Percentiles rank a stretch among this genome's conserved stretches.
Evolutionary conservation across 2,113 vertebrate genomes (phyloP).

Genomic region (Pelodiscus sinensis): DNA sequence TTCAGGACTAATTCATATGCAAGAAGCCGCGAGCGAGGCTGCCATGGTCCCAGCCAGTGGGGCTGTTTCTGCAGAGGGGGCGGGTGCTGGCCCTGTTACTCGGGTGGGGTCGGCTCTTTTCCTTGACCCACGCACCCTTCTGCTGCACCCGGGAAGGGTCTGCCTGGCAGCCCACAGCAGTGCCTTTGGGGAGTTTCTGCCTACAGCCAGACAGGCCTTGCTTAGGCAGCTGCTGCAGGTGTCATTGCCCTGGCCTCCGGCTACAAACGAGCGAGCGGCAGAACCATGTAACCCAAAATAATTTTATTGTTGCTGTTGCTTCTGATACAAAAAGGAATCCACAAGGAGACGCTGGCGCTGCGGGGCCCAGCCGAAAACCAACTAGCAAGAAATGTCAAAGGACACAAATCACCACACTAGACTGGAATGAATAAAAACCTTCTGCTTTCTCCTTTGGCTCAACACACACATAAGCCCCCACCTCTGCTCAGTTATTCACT

Average conservation of each 20-base stretch:
- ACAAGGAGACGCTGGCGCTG: constrained; percentile 38
- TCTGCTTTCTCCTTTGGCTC: constrained; percentile 54
- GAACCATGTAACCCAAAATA: constrained; percentile 88
- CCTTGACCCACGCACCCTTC: background rate
- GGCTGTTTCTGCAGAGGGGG: background rate
- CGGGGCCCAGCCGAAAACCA: background rate
- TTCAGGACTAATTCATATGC: no score
- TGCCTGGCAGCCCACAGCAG: background rate
- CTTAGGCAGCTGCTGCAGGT: background rate
- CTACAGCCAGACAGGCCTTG: no score
- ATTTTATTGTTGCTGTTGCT: constrained; percentile 90
- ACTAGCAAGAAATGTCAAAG: constrained; percentile 57
- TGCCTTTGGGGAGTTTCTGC: background rate
- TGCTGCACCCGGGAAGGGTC: accelerated
- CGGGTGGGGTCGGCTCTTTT: background rate
- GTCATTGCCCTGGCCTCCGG: no score
- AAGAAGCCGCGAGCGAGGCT: no score
- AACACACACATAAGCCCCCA: constrained; percentile 44
- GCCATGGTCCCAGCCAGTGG: background rate
- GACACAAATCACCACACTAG: constrained; percentile 28
- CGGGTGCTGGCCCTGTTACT: background rate
- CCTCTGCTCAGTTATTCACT: constrained; percentile 43
- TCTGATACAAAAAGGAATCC: constrained; percentile 81
- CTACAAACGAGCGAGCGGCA: background rate
- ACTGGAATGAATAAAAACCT: constrained; percentile 53